Base-by-base conservation (phyloP, 2,113 vertebrate genomes). In the Tupaia chinensis region DNA sequence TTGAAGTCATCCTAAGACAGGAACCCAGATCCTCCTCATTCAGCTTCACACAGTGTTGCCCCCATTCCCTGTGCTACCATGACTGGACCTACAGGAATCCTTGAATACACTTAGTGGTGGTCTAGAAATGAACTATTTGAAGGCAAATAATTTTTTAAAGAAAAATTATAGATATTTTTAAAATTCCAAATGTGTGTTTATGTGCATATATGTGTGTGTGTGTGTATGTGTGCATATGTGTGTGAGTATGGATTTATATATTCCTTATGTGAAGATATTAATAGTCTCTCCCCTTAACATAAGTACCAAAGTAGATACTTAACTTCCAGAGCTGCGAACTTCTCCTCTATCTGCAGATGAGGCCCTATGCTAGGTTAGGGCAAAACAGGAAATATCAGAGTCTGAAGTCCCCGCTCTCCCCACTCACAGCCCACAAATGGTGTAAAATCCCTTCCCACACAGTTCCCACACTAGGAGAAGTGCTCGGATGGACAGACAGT, bases 391-490 rank as follows among this genome's bases (percentile, higher is more conserved):
- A 94, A 9, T 63, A 79, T 15, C 82, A 89, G 32, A 94, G 65
- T 11, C 58, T 82, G 6, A 56, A 3, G 2, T 27, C 14, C 63
- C 4, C 20, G 27, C 23, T 1, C 4, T 6, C 19, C 23, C 14
- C 17, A 15, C 20, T n/a, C 15, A 8, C 34, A 34, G 16, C 13
- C 89, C 69, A 56, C 3, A 34, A 66, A 61, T 72, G n/a, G 69
- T 63, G 56, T 29, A 63, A 89, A 82, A 78, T 79, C 15, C 61
- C 78, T 86, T 94, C 95, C 58, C 65, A 65, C 32, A 69, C 22
- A 87, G 86, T 96, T 97, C 86, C 89, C 97, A 97, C 86, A 91
- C 91, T 65, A 23, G 72, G 29, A 27, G 58, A 91, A 91, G 86
- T 63, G 53, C 63, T 29, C 86, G 56, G 19, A 72, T 23, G 63